Conservation (phyloP, 2,888 invertebrate species). For the Ganaspis brasiliensis region DNA sequence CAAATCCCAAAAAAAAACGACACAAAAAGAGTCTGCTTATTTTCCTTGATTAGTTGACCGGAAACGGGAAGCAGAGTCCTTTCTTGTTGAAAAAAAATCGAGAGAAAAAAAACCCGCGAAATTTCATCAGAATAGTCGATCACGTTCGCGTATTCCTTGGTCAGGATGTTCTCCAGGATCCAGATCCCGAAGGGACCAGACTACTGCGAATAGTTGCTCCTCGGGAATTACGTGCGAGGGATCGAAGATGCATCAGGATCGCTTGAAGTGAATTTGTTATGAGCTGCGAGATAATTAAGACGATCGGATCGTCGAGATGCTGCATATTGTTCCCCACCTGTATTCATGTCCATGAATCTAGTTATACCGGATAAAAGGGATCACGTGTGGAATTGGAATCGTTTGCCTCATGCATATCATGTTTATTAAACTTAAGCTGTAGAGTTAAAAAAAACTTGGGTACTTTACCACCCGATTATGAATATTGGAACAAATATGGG, state of each 20-base stretch:
- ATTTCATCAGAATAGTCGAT: conserved; percentile 35
- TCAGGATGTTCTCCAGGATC: conserved; percentile 12
- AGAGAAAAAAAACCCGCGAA: conserved; percentile 54
- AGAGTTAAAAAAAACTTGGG: too few relatives aligned
- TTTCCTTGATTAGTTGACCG: conserved; percentile 70
- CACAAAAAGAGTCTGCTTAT: background rate
- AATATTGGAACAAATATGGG: too few relatives aligned
- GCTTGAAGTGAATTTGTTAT: conserved; percentile 66
- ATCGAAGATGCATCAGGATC: conserved; percentile 70
- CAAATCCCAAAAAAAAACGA: background rate
- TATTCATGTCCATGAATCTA: conserved; percentile 22
- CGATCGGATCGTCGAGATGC: conserved; percentile 54
- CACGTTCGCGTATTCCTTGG: conserved; percentile 29
- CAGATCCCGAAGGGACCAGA: conserved; percentile 29
- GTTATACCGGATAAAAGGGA: background rate
- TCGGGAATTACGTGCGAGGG: conserved; percentile 75
- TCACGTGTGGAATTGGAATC: conserved; percentile 17
- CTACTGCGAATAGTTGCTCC: conserved; percentile 60
- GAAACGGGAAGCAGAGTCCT: conserved; percentile 64
- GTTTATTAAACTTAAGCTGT: background rate
- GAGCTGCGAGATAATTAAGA: conserved; percentile 66
- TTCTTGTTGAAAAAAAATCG: background rate
- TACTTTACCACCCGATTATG: too few relatives aligned
- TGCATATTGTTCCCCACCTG: conserved; percentile 30
- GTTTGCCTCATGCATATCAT: background rate